Base-by-base conservation (phyloP, 2,797 vertebrate species). In the Champsocephalus esox region DNA sequence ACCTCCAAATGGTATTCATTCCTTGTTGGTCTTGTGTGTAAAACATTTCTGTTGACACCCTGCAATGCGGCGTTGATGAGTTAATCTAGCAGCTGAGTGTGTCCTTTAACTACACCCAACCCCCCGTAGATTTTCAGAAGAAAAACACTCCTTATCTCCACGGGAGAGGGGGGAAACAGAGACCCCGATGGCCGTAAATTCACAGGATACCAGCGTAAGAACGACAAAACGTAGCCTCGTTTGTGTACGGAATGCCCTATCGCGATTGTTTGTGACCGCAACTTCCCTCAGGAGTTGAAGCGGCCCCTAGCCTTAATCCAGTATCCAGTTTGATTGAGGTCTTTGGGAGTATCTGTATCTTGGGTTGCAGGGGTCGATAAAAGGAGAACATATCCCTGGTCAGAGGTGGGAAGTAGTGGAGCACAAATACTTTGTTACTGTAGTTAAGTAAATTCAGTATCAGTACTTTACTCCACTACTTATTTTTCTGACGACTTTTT, bases 71-170 rank as follows among this genome's bases (percentile, higher is more conserved):
- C 74, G 94, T 94, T 96, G 95, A 96, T 95, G 95, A 96, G 92
- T 95, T 95, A 94, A 95, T 96, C 95, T 94, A 95, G 95, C 95
- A 96, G 94, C 95, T 95, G 95, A 96, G 92, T 92, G 90, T 94
- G 93, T 94, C 93, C 93, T 95, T 93, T 88, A 83, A 87, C 83
- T 89, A 81, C 87, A 75, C 87, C 84, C 80, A 66, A 74, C 87
- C 89, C 88, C 88, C 90, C 55, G 81, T 48, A 79, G 89, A 88
- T 93, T 92, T 93, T 92, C 80, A 80, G 88, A 79, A 86, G 81
- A 92, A 92, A 91, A 90, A 89, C 84, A 84, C 54, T 49, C 81
- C 84, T 87, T 84, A 91, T 91, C 91, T 92, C 85, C 76, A 77
- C 75, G 69, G 89, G 84, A 84, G 86, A 83, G 81, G 75, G 58